Conservation (phyloP, 2,113 vertebrate genomes). For the Microcebus ravelobensis region DNA sequence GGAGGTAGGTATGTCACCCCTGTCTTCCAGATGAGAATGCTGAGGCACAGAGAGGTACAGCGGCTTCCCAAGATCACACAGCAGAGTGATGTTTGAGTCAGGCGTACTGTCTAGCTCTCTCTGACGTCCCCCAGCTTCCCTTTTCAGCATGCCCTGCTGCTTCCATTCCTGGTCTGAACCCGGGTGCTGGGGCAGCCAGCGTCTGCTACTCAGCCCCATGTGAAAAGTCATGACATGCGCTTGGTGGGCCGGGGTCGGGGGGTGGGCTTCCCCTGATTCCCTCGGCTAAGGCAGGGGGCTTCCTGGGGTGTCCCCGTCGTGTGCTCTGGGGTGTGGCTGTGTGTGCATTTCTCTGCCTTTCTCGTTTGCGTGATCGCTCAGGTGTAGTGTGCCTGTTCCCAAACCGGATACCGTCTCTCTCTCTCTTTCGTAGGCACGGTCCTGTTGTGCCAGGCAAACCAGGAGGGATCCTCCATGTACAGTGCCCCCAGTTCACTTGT, state of each 20-base stretch:
- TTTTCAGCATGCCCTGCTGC: not conserved
- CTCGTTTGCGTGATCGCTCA: constrained; percentile 55
- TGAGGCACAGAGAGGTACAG: constrained; percentile 30
- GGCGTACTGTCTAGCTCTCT: not conserved
- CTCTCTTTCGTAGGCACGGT: constrained; percentile 89
- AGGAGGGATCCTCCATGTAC: constrained; percentile 91
- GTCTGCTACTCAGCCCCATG: fast-evolving
- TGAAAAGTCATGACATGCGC: fast-evolving
- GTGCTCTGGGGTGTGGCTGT: constrained; percentile 47
- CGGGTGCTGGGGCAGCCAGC: not conserved
- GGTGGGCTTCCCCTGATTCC: not conserved
- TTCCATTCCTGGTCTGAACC: not conserved
- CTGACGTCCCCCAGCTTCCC: not conserved
- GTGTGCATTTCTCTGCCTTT: constrained; percentile 66
- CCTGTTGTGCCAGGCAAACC: constrained; percentile 90
- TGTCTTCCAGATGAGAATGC: not conserved
- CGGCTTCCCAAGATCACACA: not conserved
- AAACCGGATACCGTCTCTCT: constrained; percentile 82
- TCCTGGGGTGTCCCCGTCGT: not conserved
- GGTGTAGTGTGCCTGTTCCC: constrained; percentile 76
- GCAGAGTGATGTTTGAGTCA: not conserved
- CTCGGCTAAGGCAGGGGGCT: not conserved
- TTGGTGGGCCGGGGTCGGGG: not conserved
- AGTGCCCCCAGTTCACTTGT: constrained; percentile 91
- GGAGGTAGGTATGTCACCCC: constrained; percentile 64